Conservation (phyloP, 2,888 invertebrate species). For the Caenorhabditis wallacei region DNA sequence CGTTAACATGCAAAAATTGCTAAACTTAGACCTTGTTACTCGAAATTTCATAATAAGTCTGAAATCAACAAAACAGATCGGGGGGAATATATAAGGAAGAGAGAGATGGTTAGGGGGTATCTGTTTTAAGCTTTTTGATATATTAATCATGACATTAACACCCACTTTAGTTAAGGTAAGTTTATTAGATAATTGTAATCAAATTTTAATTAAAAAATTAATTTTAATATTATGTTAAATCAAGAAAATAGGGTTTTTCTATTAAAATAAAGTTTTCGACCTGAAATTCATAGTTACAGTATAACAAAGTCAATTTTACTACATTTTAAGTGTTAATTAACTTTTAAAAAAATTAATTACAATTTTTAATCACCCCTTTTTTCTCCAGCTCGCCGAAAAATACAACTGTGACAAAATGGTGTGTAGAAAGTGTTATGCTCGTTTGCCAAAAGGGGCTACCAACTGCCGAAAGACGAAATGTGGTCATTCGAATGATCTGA, state of each 20-base stretch:
- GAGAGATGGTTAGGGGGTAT: not conserved
- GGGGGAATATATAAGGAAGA: not conserved
- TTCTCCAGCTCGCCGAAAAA: constrained; percentile 10
- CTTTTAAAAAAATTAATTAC: too few species aligned
- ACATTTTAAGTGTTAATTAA: too few species aligned
- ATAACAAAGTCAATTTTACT: too few species aligned
- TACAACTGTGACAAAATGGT: constrained; percentile 13
- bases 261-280: too few species aligned
- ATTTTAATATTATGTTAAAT: not conserved
- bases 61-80: not conserved
- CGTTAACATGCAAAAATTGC: not conserved
- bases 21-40: not conserved
- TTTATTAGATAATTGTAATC: not conserved
- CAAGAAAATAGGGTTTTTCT: not conserved
- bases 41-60: not conserved
- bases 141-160: not conserved
- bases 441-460: constrained; percentile 21
- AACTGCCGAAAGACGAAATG: constrained; percentile 21
- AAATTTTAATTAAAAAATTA: too few species aligned
- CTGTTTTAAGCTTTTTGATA: not conserved
- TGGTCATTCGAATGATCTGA: constrained; percentile 16
- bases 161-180: constrained; percentile 7
- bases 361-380: not conserved
- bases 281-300: too few species aligned
- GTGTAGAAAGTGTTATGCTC: constrained; percentile 15